Conservation (phyloP, 2,113 vertebrate genomes). For the Oncorhynchus nerka region DNA sequence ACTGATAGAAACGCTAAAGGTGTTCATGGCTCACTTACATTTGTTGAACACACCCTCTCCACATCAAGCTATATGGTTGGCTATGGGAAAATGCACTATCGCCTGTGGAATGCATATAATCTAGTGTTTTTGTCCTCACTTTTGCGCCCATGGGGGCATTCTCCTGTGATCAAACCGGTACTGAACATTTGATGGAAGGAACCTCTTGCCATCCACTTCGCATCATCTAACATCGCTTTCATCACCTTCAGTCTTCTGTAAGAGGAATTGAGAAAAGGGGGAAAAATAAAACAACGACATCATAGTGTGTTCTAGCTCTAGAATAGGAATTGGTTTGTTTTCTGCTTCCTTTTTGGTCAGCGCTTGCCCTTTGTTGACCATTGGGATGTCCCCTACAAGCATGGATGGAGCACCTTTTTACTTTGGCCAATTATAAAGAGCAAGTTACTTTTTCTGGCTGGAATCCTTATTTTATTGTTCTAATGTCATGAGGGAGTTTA, state of each 20-base stretch:
- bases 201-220: background rate
- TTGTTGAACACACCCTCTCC: background rate
- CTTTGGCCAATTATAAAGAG: background rate
- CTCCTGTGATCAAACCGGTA: background rate
- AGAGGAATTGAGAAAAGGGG: background rate
- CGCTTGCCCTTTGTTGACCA: background rate
- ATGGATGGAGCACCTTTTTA: background rate
- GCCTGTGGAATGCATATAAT: background rate
- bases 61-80: background rate
- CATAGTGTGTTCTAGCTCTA: background rate
- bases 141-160: background rate
- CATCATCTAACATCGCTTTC: background rate
- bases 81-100: background rate
- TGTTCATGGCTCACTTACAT: background rate
- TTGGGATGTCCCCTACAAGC: background rate
- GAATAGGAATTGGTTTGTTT: background rate
- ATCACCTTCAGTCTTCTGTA: background rate
- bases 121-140: background rate
- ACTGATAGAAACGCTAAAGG: constrained; percentile 17
- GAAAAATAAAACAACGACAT: background rate
- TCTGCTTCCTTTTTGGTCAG: background rate
- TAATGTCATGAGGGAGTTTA: background rate
- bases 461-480: background rate
- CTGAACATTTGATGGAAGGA: background rate
- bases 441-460: background rate